Base-by-base conservation (phyloP, 2,888 invertebrate species). In the Halictus ligatus region DNA sequence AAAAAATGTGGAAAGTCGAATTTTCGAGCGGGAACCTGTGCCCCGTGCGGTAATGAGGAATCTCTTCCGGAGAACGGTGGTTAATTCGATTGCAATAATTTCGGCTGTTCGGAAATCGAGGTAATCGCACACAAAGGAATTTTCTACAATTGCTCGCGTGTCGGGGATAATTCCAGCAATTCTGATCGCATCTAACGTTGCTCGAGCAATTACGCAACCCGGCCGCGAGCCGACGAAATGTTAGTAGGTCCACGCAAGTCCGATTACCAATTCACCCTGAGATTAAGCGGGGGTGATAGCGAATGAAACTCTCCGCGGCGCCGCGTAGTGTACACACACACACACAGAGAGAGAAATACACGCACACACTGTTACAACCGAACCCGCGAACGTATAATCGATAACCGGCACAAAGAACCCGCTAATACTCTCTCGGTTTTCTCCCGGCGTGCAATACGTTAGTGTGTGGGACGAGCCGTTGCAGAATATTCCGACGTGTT, bases 171-270 rank as follows among this genome's bases (percentile, higher is more conserved):
- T 88, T 84, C 86, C 71, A 58, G 18, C 76, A 25, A 80, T 85
- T 83, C 80, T 77, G 78, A 82, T 82, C 86, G 74, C 80, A 76
- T 82, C 83, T 75, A 5, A 35, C 75, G 18, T 54, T 46, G 78
- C 58, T 48, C 80, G 73, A 60, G 35, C 21, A 72, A 81, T 88
- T 89, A 75, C 85, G 81, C 71, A 89, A 89, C 29, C 35, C 35
- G 43, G 77, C 43, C 83, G 87, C 85, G 85, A 89, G 85, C 79
- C 85, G 80, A 83, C 81, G 83, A 89, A 89, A 89, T 88, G 87
- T 87, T 88, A 87, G 81, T 89, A 88, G 89, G 88, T 89, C 89
- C 85, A 35, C 64, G 12, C 18, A 29, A 60, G 87, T 64, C 46
- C 60, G 73, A 75, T 80, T 81, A 78, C 60, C 83, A 35, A 60